Base-by-base conservation (phyloP, 2,113 vertebrate genomes). In the Zootoca vivipara region DNA sequence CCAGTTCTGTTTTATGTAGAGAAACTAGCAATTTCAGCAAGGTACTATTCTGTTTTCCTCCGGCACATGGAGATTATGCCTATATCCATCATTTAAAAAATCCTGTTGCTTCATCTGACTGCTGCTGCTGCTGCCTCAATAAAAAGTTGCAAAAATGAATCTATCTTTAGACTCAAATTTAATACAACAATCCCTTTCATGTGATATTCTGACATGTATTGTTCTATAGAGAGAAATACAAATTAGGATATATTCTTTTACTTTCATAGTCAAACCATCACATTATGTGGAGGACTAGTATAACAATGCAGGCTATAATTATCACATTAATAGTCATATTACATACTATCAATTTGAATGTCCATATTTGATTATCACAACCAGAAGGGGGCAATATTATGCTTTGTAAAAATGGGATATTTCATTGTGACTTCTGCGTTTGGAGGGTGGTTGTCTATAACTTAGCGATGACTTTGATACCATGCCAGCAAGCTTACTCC, bases 301-400 rank as follows among this genome's bases (percentile, higher is more conserved):
- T 87, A 78, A 22, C 38, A 38, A 52, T 3, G 67, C 6, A 52
- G 33, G 67, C 64, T 82, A 15, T 64, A 3, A 22, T 40, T 56
- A 38, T 52, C 30, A 0, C 42, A 40, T 62, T 87, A 15, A 58
- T 28, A 67, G 7, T 58, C 3, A 65, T 56, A 4, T 30, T 56
- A 40, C 8, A 52, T 20, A 65, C 4, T 16, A 40, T 74, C 33
- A 24, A 1, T 70, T 30, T 64, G n/a, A 75, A 40, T 69, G 28
- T 89, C 83, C 28, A 65, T 89, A 85, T 78, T 86, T 64, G 62
- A 74, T 90, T 7, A 30, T 52, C 77, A 22, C 88, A 87, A 35
- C 90, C 91, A 91, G 92, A 94, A 95, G 91, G 83, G 87, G 88
- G 85, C 85, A 88, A 87, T 89, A 9, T 91, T 93, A 92, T 87